phyloP scores from a whole-genome alignment of 2,888 invertebrate genomes.

The Idaea aversata region DNA sequence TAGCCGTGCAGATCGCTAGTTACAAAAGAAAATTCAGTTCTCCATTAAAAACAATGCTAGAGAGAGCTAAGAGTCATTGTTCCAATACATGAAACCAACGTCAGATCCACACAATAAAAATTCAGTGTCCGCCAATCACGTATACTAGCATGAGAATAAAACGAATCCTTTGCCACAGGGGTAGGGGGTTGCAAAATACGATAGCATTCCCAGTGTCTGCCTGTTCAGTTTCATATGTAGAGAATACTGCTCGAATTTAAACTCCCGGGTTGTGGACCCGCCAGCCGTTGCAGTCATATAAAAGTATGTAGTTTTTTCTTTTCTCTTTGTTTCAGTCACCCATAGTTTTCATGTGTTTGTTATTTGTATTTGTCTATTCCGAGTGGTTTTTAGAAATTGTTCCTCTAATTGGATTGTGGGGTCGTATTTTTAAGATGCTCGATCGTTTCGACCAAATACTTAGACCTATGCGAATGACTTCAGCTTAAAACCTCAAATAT shows the following conservation, averaged over 20 bases:
- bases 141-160: conserved; percentile 43
- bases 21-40: not conserved
- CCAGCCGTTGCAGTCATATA: not conserved
- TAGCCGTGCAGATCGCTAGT: too few species aligned
- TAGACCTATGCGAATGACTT: not conserved
- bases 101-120: conserved; percentile 37
- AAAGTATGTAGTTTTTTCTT: not conserved
- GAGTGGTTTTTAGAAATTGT: not conserved
- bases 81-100: conserved; percentile 12
- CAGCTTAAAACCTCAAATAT: not conserved
- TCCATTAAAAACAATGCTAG: not conserved
- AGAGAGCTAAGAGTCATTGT: not conserved
- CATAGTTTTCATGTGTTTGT: not conserved
- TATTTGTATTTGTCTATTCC: not conserved
- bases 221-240: conserved; percentile 40
- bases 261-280: conserved; percentile 26
- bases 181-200: conserved; percentile 36
- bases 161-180: conserved; percentile 43
- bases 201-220: conserved; percentile 47
- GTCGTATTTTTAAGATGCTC: not conserved
- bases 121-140: conserved; percentile 46
- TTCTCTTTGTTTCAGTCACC: not conserved
- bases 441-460: not conserved
- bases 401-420: not conserved
- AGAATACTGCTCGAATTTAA: conserved; percentile 42